phyloP scores from a whole-genome alignment of 2,113 vertebrate genomes.

The Agelaius tricolor region DNA sequence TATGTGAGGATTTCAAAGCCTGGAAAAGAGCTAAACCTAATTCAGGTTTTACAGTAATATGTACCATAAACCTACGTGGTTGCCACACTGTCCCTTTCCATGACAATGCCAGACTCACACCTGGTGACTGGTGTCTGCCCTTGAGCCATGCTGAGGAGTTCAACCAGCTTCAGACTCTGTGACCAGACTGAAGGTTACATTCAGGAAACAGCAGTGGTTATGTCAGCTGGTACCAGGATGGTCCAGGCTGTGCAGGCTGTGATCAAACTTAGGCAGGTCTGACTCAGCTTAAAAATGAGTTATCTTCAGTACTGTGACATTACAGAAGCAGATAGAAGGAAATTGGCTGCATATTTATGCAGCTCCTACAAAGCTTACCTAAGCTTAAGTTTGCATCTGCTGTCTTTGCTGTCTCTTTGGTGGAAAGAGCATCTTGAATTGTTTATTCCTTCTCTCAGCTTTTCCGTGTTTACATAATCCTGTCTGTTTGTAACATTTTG shows the following conservation, averaged over 20 bases:
- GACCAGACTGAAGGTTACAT: background rate
- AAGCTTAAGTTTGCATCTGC: conserved; percentile 65
- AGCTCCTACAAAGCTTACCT: conserved; percentile 57
- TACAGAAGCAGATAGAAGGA: conserved; percentile 12
- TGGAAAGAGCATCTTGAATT: conserved; percentile 54
- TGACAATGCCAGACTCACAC: fast-evolving
- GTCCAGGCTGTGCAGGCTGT: background rate
- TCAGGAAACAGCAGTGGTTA: background rate
- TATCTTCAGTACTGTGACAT: background rate
- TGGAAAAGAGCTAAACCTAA: background rate
- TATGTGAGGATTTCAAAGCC: background rate
- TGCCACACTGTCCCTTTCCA: background rate
- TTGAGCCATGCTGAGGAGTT: background rate
- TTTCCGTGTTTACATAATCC: conserved; percentile 40
- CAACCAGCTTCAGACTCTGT: background rate
- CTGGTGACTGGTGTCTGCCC: background rate
- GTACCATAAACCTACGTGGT: fast-evolving
- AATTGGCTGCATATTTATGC: conserved; percentile 44
- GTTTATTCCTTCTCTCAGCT: conserved; percentile 64
- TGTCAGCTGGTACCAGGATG: background rate
- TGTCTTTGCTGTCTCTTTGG: conserved; percentile 40
- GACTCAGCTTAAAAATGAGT: conserved; percentile 46
- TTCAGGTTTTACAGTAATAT: background rate
- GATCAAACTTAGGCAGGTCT: background rate
- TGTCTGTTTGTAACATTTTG: background rate